Percentiles rank a stretch among this genome's conserved stretches.
phyloP scores from a whole-genome alignment of 2,888 invertebrate genomes.

The Dynastes maya region DNA sequence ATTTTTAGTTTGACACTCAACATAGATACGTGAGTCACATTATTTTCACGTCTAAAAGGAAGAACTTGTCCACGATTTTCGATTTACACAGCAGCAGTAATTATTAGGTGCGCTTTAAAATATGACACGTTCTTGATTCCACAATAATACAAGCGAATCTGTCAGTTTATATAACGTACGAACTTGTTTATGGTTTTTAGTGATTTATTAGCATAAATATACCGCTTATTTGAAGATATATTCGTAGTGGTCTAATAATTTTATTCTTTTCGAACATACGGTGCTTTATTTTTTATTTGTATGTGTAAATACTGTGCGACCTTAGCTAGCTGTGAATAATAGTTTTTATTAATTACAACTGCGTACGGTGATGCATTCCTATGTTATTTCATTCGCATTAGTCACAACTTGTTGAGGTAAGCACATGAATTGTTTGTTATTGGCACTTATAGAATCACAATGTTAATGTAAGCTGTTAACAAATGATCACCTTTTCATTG shows the following conservation, averaged over 20 bases:
- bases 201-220: too few species aligned
- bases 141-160: too few species aligned
- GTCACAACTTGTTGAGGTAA: neutral
- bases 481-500: neutral
- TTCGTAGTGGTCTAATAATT: too few species aligned
- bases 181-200: too few species aligned
- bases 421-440: neutral
- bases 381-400: neutral
- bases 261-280: too few species aligned
- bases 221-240: too few species aligned
- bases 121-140: neutral
- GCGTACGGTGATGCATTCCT: neutral
- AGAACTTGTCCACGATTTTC: constrained; percentile 16
- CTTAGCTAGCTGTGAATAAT: neutral
- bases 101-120: neutral
- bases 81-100: neutral
- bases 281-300: neutral
- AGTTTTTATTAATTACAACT: neutral
- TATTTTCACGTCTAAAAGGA: constrained; percentile 37
- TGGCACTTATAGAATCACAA: neutral
- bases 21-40: constrained; percentile 37
- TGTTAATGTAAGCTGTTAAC: neutral
- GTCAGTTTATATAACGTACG: too few species aligned
- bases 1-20: constrained; percentile 44
- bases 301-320: neutral